Evolutionary conservation across 2,113 vertebrate genomes (phyloP).

Genomic region (Genyomyrus donnyi): DNA sequence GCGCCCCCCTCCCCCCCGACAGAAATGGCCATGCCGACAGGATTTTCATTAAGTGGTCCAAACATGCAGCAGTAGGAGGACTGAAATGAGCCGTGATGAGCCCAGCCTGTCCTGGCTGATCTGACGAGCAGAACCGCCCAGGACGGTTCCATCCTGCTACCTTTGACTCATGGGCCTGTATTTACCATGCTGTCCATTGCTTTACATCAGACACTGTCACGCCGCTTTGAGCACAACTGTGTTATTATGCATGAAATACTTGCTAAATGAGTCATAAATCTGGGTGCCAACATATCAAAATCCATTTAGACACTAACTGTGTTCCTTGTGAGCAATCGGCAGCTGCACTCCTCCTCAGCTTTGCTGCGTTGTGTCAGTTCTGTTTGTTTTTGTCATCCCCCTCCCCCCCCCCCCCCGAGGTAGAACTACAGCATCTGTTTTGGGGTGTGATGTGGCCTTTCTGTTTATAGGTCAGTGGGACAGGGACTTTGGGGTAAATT

Average conservation of each 20-base stretch:
- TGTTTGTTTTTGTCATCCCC: neutral
- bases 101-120: no score
- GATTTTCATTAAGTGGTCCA: neutral
- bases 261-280: neutral
- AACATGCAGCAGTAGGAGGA: neutral
- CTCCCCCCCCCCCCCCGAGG: neutral
- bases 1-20: neutral
- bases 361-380: no score
- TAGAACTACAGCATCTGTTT: neutral
- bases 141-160: neutral
- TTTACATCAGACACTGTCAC: neutral
- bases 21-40: neutral
- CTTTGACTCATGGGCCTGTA: neutral
- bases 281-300: neutral
- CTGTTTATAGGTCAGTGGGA: conserved; percentile 21
- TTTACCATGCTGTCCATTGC: neutral
- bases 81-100: neutral
- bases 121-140: neutral
- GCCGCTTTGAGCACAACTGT: neutral
- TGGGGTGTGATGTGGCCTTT: neutral
- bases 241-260: neutral
- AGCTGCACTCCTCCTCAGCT: neutral
- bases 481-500: conserved; percentile 5
- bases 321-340: neutral
- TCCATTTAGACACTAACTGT: neutral